phyloP scores from a whole-genome alignment of 2,113 vertebrate species.

The Meriones unguiculatus region DNA sequence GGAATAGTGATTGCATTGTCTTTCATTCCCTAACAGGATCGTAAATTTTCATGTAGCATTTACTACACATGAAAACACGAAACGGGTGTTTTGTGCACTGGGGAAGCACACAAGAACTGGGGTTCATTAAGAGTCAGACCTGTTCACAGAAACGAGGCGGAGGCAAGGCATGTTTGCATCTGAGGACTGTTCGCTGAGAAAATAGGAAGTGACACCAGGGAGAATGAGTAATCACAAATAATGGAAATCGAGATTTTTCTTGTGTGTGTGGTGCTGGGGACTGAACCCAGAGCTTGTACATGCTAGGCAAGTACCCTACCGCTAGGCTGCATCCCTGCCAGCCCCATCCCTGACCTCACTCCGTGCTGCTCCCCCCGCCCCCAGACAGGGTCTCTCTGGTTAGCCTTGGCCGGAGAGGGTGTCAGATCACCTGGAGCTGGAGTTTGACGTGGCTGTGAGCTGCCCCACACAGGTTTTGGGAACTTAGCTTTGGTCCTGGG shows the following conservation, averaged over 20 bases:
- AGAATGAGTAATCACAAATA: not conserved
- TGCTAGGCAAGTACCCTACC: not conserved
- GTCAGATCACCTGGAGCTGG: too few species aligned
- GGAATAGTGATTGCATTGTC: constrained; percentile 41
- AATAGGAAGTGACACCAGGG: not conserved
- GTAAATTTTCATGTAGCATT: constrained; percentile 28
- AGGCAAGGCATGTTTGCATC: not conserved
- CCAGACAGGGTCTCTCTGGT: too few species aligned
- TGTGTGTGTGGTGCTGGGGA: not conserved
- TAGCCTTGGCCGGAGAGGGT: too few species aligned
- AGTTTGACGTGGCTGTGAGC: too few species aligned
- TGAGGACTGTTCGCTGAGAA: not conserved
- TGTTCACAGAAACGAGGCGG: not conserved
- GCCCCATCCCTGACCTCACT: rapidly evolving
- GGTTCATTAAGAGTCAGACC: not conserved
- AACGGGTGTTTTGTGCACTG: not conserved
- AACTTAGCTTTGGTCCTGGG: too few species aligned
- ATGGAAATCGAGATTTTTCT: not conserved
- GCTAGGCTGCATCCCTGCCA: not conserved
- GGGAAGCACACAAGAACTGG: not conserved
- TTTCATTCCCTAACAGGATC: constrained; percentile 29
- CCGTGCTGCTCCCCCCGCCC: not conserved
- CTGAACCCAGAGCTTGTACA: not conserved
- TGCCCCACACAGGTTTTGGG: too few species aligned
- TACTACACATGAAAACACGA: not conserved